A percentile compares a stretch with the other conserved stretches of the same genome.
Conservation (phyloP, 2,888 invertebrate genomes). For the Campopleginae sp. region DNA sequence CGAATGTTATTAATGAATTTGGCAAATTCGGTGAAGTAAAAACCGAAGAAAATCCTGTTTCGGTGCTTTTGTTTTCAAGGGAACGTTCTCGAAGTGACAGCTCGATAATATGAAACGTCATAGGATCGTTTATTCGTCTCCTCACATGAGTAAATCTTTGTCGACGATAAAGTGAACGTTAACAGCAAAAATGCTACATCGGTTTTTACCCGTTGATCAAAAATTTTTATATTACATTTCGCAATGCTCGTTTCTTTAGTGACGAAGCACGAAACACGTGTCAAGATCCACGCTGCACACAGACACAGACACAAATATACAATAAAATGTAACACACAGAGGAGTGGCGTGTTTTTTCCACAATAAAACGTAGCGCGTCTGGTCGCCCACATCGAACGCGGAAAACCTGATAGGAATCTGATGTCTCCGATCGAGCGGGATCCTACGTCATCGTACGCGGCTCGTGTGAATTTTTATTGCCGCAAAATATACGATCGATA, state of each 20-base stretch:
- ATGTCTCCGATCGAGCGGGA: not conserved
- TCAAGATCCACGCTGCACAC: not conserved
- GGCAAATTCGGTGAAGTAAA: not conserved
- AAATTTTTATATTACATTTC: constrained; percentile 46
- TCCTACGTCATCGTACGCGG: constrained; percentile 13
- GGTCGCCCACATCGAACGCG: constrained; percentile 19
- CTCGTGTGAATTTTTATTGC: constrained; percentile 29
- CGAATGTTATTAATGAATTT: no score
- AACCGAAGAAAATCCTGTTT: not conserved
- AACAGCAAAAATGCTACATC: not conserved
- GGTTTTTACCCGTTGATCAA: constrained; percentile 28
- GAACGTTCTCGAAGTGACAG: not conserved
- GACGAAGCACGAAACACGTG: constrained; percentile 17
- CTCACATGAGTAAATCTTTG: not conserved
- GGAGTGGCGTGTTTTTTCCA: constrained; percentile 10
- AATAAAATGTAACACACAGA: not conserved
- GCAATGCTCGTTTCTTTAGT: constrained; percentile 22
- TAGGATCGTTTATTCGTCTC: constrained; percentile 35
- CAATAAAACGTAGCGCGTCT: constrained; percentile 28
- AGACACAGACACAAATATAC: not conserved
- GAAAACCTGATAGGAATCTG: constrained; percentile 35
- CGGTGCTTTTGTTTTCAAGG: constrained; percentile 5
- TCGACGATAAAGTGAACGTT: constrained; percentile 42
- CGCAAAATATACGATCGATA: constrained; percentile 21
- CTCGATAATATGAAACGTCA: constrained; percentile 22